Percentiles rank a stretch among this genome's conserved stretches.
phyloP scores from a whole-genome alignment of 2,797 vertebrate genomes.

The Hafferia zeledoni region DNA sequence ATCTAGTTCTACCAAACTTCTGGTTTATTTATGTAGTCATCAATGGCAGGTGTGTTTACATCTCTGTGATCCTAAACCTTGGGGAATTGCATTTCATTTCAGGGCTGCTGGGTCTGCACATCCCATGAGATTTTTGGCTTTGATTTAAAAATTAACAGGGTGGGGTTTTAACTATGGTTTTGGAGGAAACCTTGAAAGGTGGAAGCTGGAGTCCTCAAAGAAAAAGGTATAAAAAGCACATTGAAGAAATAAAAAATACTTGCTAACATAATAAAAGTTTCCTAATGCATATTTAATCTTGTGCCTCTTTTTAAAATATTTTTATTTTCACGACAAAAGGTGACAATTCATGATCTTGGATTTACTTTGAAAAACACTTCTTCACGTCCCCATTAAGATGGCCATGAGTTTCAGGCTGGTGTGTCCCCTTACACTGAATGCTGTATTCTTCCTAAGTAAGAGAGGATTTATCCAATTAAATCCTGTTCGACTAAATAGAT shows the following conservation, averaged over 20 bases:
- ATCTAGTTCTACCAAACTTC: background rate
- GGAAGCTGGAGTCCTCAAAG: background rate
- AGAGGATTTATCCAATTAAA: background rate
- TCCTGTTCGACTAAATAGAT: background rate
- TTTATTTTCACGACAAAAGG: background rate
- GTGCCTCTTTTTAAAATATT: background rate
- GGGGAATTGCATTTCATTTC: constrained; percentile 17
- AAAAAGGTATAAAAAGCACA: background rate
- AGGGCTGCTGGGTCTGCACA: background rate
- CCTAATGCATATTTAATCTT: background rate
- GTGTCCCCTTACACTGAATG: background rate
- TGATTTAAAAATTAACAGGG: background rate
- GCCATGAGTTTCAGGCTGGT: background rate
- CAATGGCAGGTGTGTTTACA: background rate
- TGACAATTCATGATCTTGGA: background rate
- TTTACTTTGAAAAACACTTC: background rate
- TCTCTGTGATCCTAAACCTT: background rate
- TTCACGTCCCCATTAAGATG: background rate
- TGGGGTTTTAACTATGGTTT: background rate
- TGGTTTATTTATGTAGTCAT: background rate
- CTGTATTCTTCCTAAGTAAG: background rate
- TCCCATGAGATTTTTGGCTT: background rate
- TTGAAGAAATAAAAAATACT: background rate
- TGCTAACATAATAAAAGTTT: background rate
- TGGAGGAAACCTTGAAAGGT: background rate